phyloP scores from a whole-genome alignment of 2,797 vertebrate species.

The Geotrypetes seraphini region DNA sequence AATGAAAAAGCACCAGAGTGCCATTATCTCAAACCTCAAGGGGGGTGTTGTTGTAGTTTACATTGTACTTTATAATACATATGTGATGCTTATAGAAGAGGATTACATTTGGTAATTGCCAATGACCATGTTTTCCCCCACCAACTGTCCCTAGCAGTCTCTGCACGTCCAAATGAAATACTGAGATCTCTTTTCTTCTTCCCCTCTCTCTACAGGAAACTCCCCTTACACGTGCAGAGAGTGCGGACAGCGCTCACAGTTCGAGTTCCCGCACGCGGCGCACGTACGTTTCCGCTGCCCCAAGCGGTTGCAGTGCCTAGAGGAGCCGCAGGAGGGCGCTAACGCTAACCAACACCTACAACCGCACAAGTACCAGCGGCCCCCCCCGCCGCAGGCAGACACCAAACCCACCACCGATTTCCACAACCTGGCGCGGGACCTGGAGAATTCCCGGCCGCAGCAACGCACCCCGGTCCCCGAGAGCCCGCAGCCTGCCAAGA shows the following conservation, averaged over 20 bases:
- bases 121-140: no score
- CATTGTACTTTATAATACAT: no score
- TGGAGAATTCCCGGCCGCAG: slow-evolving; percentile 65
- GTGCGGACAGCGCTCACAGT: slow-evolving; percentile 91
- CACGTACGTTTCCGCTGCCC: slow-evolving; percentile 89
- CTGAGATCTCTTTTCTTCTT: no score
- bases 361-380: background rate
- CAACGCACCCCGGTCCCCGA: slow-evolving; percentile 51
- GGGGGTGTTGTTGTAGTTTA: no score
- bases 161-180: no score
- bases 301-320: slow-evolving; percentile 71
- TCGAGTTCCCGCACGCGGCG: slow-evolving; percentile 84
- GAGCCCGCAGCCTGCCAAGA: slow-evolving; percentile 49
- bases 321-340: slow-evolving; percentile 27
- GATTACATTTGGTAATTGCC: no score
- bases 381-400: slow-evolving; percentile 16
- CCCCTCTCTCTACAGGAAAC: slow-evolving; percentile 59
- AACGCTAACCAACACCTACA: slow-evolving; percentile 49
- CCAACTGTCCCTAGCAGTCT: no score
- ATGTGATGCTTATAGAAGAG: no score
- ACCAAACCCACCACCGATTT: slow-evolving; percentile 89
- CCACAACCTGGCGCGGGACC: slow-evolving; percentile 85
- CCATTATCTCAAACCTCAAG: no score
- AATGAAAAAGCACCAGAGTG: no score
- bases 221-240: slow-evolving; percentile 75